Base-by-base conservation (phyloP, 2,797 vertebrate species). In the Acrossocheilus wenchowensis region DNA sequence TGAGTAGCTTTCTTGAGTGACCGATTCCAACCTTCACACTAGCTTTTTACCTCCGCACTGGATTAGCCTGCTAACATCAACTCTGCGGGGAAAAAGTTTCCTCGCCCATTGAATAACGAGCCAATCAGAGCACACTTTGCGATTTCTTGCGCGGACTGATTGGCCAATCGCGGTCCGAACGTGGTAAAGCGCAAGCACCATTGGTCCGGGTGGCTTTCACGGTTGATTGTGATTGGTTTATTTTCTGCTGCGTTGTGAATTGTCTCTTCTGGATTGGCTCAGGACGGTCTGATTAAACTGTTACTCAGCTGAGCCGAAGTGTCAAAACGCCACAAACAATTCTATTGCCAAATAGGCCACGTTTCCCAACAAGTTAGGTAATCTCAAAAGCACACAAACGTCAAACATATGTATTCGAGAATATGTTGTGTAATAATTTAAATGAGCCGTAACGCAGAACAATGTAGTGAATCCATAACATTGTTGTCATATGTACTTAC, bases 91-190 rank as follows among this genome's bases (percentile, higher is more conserved):
- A 90, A 82, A 83, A 30, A 54, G 43, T 85, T 83, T 34, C 71
- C 60, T 86, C 89, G 85, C 87, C 86, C 64, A 75, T 86, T 54
- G 78, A 81, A 30, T n/a, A 21, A 39, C 14, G 0, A 26, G 34
- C 94, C 95, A 95, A 96, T 95, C 93, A 92, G 89, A 88, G 50
- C 39, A 30, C 23, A 34, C 4, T 15, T 30, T n/a, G 23, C 6
- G 15, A 73, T 19, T 43, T 1, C 39, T 54, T 62, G 68, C 34
- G 39, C 2, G 5, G 23, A 23, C n/a, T 0, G 81, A 57, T 83
- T 83, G 50, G n/a, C 36, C 69, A 43, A 83, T 73, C 50, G 39
- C 3, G 17, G 3, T 26, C 9, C 6, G 6, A 72, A 5, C 14
- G 21, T 34, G 17, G 41, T n/a, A 66, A 6, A 15, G 15, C 8